phyloP scores from a whole-genome alignment of 1,140 invertebrate genomes.

The Sitobion miscanthi region DNA sequence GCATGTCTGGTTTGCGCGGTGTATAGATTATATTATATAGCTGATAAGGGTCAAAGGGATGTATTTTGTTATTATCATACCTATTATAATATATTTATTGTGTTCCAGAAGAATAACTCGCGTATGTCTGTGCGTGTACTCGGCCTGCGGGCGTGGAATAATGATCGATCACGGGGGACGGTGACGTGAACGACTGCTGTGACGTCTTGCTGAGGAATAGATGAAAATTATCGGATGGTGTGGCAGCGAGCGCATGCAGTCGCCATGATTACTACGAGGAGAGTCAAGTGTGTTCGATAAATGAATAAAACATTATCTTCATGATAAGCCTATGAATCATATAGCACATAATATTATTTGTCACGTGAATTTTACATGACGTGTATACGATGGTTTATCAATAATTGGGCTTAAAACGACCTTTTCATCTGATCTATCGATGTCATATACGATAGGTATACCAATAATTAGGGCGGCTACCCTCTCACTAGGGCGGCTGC shows the following conservation, averaged over 20 bases:
- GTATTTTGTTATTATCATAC: background rate
- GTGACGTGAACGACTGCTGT: background rate
- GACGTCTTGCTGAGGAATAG: background rate
- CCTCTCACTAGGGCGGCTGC: no score
- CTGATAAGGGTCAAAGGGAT: background rate
- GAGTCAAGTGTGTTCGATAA: background rate
- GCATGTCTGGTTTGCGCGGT: background rate
- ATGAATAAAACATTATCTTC: background rate
- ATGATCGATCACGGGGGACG: background rate
- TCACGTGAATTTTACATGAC: background rate
- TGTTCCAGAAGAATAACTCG: background rate
- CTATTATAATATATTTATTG: background rate
- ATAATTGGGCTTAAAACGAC: background rate
- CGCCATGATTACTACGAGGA: background rate
- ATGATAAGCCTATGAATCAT: background rate
- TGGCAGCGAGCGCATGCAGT: background rate
- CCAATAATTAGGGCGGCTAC: no score
- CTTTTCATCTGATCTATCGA: no score
- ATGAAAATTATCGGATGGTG: background rate
- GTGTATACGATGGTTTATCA: no score
- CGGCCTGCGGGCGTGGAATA: background rate
- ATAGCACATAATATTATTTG: background rate
- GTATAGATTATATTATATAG: background rate
- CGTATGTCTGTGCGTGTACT: background rate
- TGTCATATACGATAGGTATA: no score